A percentile compares a stretch with the other conserved stretches of the same genome.
Conservation (phyloP, 2,113 vertebrate species). For the Chiloscyllium plagiosum region DNA sequence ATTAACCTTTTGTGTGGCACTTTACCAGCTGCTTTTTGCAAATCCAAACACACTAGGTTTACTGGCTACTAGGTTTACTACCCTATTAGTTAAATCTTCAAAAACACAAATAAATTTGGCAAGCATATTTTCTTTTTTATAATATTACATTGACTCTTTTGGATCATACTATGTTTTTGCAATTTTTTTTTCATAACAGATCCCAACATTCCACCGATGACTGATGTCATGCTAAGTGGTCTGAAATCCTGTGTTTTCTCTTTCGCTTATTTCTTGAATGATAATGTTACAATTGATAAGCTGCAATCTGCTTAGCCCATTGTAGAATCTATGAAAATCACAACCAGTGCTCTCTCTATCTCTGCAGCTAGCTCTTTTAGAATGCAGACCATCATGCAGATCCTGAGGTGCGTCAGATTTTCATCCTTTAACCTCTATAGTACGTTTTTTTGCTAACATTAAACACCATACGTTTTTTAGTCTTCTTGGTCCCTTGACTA, state of each 20-base stretch:
- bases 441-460: not conserved
- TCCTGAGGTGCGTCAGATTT: not conserved
- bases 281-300: not conserved
- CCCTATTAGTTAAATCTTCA: not conserved
- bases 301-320: not conserved
- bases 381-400: not conserved
- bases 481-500: not conserved
- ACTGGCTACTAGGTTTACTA: not conserved
- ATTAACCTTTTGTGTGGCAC: not conserved
- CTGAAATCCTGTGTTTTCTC: not conserved
- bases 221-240: not conserved
- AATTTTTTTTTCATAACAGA: not conserved
- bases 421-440: not conserved
- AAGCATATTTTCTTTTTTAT: not conserved
- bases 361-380: no score
- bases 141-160: not conserved
- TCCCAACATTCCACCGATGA: not conserved
- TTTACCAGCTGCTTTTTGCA: not conserved
- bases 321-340: not conserved
- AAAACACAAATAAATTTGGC: not conserved
- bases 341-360: not conserved
- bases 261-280: not conserved
- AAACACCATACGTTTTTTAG: not conserved
- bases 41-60: not conserved
- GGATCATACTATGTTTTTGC: not conserved